Percentiles rank a stretch among this genome's conserved stretches.
phyloP scores from a whole-genome alignment of 92 coral and sea anemone species.

The Bergia sp. region DNA sequence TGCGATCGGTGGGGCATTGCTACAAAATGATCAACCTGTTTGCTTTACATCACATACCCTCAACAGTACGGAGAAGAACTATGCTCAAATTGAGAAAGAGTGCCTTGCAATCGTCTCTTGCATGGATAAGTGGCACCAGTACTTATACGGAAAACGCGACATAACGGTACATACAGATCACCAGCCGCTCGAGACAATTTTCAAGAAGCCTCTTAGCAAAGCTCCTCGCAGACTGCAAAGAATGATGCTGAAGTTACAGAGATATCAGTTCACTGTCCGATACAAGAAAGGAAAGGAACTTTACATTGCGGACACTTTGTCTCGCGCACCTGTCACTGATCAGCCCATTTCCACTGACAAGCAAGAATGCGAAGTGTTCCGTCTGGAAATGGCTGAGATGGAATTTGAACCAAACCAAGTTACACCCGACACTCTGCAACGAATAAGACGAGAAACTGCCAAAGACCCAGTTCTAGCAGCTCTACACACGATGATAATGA shows the following conservation, averaged over 20 bases:
- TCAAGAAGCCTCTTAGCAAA: constrained; percentile 37
- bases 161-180: constrained; percentile 41
- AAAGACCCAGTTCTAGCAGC: constrained; percentile 35
- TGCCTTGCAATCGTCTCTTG: no score
- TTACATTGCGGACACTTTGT: constrained; percentile 10
- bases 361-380: constrained; percentile 19
- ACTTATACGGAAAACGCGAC: constrained; percentile 38
- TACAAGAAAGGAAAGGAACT: constrained; percentile 1
- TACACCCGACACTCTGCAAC: background rate
- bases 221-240: constrained; percentile 23
- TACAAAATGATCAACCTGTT: no score
- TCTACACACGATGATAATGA: background rate
- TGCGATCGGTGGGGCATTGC: no score
- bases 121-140: constrained; percentile 2
- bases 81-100: no score
- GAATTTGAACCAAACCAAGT: background rate
- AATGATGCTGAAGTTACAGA: constrained; percentile 24
- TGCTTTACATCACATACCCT: no score
- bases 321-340: background rate
- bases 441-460: constrained; percentile 13
- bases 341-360: background rate
- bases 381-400: constrained; percentile 11
- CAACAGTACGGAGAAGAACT: no score
- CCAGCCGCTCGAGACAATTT: constrained; percentile 37
- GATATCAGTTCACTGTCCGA: constrained; percentile 6